Percentiles rank a stretch among this genome's conserved stretches.
These are phyloP conservation scores for Neofelis nebulosa DNA, from an alignment of 2,113 vertebrate genomes.

Conservation along the genomic window DNA sequence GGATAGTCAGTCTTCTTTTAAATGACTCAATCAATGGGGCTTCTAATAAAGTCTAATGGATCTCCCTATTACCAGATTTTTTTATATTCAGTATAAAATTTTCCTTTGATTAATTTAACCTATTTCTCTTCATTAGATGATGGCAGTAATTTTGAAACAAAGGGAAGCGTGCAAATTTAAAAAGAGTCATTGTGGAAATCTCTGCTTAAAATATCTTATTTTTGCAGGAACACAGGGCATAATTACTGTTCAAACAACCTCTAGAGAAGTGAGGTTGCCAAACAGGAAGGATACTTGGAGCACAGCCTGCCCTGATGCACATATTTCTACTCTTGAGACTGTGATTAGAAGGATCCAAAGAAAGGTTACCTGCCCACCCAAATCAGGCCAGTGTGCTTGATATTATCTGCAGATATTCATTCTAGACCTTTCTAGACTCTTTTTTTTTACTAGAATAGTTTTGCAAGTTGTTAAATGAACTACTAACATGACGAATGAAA, in stretches of 20 bases:
- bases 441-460: background rate
- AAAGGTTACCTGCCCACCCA: background rate
- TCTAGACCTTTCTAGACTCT: background rate
- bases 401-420: background rate
- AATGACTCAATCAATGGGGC: constrained; percentile 11
- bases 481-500: background rate
- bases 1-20: background rate
- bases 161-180: background rate
- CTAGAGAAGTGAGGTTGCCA: background rate
- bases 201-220: background rate
- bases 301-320: background rate
- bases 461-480: background rate
- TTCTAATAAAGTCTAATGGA: constrained; percentile 6
- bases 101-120: constrained; percentile 38
- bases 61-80: background rate
- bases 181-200: background rate
- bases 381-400: background rate
- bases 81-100: constrained; percentile 32
- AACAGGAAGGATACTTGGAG: background rate
- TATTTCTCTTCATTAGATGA: constrained; percentile 13
- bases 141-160: constrained; percentile 39
- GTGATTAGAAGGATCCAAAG: background rate
- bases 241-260: background rate
- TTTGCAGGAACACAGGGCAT: background rate
- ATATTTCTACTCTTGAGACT: background rate